A percentile compares a stretch with the other conserved stretches of the same genome.
phyloP scores from a whole-genome alignment of 2,888 invertebrate species.

The Limnephilus marmoratus region DNA sequence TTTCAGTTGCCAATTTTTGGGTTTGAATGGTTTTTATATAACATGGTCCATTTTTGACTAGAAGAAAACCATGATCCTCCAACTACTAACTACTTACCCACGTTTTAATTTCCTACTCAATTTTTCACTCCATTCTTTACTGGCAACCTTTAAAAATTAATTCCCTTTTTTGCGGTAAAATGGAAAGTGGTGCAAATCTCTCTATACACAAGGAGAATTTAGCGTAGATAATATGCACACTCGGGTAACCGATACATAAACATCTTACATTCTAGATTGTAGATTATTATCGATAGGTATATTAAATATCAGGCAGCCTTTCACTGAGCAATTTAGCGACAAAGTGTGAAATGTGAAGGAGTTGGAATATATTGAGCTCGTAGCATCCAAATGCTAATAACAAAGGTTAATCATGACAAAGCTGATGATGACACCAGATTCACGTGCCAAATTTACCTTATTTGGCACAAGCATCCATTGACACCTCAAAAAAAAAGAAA shows the following conservation, averaged over 20 bases:
- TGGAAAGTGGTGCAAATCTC: too few species aligned
- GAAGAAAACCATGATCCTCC: too few species aligned
- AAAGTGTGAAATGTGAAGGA: neutral
- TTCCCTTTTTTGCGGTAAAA: too few species aligned
- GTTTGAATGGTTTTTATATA: too few species aligned
- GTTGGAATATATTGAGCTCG: neutral
- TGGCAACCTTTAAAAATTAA: too few species aligned
- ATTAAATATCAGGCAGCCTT: neutral
- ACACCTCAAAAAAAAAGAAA: neutral
- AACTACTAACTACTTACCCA: too few species aligned
- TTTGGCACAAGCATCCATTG: neutral
- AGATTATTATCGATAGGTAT: neutral
- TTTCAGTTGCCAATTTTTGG: too few species aligned
- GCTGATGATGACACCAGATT: neutral
- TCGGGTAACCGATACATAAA: neutral
- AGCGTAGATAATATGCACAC: too few species aligned
- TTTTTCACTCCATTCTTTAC: too few species aligned
- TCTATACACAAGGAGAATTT: too few species aligned
- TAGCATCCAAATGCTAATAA: neutral
- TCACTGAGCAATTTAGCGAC: neutral
- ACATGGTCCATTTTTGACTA: too few species aligned
- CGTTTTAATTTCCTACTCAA: too few species aligned
- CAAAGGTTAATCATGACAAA: neutral
- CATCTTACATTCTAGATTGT: neutral
- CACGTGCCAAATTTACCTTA: neutral